These are phyloP conservation scores for Nothobranchius furzeri DNA, from an alignment of 2,113 vertebrate genomes.

Conservation along the genomic window DNA sequence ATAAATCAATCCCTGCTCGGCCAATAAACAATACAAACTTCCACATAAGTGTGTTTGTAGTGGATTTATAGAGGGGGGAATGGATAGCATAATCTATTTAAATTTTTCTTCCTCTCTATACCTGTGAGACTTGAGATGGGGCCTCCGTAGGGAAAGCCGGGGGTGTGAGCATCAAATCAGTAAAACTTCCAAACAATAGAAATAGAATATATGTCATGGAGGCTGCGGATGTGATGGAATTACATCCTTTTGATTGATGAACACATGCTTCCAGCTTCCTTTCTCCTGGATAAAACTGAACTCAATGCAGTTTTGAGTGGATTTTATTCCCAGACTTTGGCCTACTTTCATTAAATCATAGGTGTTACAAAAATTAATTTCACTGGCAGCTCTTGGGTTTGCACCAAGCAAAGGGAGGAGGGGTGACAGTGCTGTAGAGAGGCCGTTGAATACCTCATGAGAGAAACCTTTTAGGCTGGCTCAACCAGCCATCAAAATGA, in stretches of 20 bases:
- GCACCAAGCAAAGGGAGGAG: conserved; percentile 19
- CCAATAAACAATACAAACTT: conserved; percentile 70
- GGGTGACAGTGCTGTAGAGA: conserved; percentile 3
- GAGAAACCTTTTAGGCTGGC: conserved; percentile 69
- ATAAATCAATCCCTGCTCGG: conserved; percentile 71
- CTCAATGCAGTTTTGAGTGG: conserved; percentile 3
- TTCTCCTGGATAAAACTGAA: conserved; percentile 3
- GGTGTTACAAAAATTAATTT: conserved; percentile 25
- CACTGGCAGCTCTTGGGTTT: conserved; percentile 36
- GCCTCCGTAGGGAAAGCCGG: conserved; percentile 33
- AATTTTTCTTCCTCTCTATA: conserved; percentile 24
- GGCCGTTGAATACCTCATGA: conserved; percentile 33
- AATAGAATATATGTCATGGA: conserved; percentile 49
- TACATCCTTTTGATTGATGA: conserved; percentile 58
- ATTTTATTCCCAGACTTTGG: conserved; percentile 18
- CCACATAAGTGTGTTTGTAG: conserved; percentile 65
- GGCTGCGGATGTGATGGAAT: conserved; percentile 47
- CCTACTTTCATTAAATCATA: conserved; percentile 12
- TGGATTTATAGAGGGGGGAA: conserved; percentile 64
- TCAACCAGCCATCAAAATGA: conserved; percentile 61
- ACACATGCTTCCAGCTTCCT: conserved; percentile 20
- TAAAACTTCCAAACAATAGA: conserved; percentile 51
- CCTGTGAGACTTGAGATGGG: conserved; percentile 47
- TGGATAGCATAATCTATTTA: conserved; percentile 64
- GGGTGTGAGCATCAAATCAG: conserved; percentile 18